Conservation (phyloP, 1,140 invertebrate species). For the Anastrepha ludens region DNA sequence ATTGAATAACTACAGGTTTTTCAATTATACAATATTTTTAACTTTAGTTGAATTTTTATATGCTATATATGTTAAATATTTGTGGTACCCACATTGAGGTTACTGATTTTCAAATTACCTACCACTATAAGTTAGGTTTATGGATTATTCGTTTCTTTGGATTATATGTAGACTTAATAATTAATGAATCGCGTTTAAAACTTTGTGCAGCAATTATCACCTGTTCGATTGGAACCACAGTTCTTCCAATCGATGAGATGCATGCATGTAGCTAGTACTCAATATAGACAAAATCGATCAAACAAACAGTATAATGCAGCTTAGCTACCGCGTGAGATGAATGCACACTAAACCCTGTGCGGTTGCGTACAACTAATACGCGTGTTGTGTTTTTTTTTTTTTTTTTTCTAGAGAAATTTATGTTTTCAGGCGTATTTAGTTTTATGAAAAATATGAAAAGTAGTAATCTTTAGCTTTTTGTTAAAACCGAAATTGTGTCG, state of each 20-base stretch:
- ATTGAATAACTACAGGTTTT: background rate
- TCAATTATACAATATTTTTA: background rate
- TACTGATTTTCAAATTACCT: background rate
- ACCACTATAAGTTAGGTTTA: conserved; percentile 3
- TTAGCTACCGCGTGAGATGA: background rate
- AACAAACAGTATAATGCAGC: background rate
- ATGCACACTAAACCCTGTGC: background rate
- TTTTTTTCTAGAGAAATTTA: background rate
- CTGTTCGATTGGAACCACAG: conserved; percentile 15
- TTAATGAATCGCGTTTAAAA: conserved; percentile 8
- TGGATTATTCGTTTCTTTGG: conserved; percentile 5
- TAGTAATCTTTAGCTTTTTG: too few relatives aligned
- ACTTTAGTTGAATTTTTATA: background rate
- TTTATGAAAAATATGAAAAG: too few relatives aligned
- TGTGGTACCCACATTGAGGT: background rate
- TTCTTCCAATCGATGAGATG: too few relatives aligned
- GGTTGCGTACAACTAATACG: background rate
- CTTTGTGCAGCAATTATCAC: background rate
- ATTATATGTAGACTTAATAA: background rate
- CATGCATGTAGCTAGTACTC: background rate
- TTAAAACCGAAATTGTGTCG: too few relatives aligned
- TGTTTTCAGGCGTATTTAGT: too few relatives aligned
- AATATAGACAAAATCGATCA: conserved; percentile 24
- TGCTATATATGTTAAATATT: background rate
- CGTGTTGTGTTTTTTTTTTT: background rate